These are phyloP conservation scores for Meloidogyne exigua DNA, from an alignment of 1,140 invertebrate genomes.

Conservation along the genomic window DNA sequence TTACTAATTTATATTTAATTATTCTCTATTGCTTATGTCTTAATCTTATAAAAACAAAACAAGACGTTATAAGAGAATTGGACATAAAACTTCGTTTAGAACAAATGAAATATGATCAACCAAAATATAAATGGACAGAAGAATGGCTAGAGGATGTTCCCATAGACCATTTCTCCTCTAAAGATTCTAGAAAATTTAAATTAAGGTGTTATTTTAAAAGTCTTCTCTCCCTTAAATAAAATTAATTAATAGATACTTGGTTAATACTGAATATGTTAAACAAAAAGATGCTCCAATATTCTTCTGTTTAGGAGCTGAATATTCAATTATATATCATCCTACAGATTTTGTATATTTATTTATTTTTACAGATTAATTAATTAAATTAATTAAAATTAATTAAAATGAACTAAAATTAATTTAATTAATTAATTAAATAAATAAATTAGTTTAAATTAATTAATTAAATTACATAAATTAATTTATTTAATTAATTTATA, in stretches of 20 bases:
- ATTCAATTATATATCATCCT: conserved; percentile 70
- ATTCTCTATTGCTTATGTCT: too few species aligned
- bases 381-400: too few species aligned
- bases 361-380: neutral
- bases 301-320: conserved; percentile 85
- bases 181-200: conserved; percentile 74
- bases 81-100: neutral
- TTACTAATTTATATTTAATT: too few species aligned
- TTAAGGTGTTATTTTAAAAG: conserved; percentile 68
- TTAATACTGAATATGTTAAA: conserved; percentile 64
- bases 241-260: conserved; percentile 49
- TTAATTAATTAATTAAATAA: too few species aligned
- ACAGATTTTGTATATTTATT: neutral
- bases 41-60: too few species aligned
- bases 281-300: conserved; percentile 67
- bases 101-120: neutral
- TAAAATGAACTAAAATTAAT: too few species aligned
- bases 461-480: too few species aligned
- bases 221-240: too few species aligned
- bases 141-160: conserved; percentile 49
- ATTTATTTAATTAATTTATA: too few species aligned
- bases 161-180: conserved; percentile 77
- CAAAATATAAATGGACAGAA: conserved; percentile 34
- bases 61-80: too few species aligned
- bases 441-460: too few species aligned